Percentiles rank a stretch among this genome's conserved stretches.
Evolutionary conservation across 2,113 vertebrate species (phyloP).

Genomic region (Jaculus jaculus): DNA sequence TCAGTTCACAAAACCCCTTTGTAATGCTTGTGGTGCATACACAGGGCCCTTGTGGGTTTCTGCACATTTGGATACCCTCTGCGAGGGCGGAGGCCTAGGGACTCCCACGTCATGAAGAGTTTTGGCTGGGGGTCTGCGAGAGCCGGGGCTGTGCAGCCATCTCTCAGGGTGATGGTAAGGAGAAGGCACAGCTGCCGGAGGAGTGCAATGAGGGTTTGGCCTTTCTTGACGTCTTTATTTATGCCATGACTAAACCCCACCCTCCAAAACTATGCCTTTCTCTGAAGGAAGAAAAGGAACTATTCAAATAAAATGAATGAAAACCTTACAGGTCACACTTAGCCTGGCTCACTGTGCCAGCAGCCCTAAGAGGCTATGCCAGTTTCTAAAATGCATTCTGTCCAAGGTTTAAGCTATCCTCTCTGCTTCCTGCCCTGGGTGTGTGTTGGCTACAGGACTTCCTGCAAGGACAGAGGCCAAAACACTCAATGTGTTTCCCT

Average conservation of each 20-base stretch:
- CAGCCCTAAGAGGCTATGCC: neutral
- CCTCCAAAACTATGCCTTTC: neutral
- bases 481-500: constrained; percentile 73
- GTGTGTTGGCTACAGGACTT: constrained; percentile 76
- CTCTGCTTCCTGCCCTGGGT: constrained; percentile 36
- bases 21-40: neutral
- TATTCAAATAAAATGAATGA: neutral
- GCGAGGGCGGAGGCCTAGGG: rapidly evolving
- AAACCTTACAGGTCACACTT: neutral
- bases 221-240: neutral
- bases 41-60: neutral
- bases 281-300: neutral
- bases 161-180: neutral
- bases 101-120: rapidly evolving
- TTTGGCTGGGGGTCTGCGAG: rapidly evolving
- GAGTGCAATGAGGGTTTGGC: rapidly evolving
- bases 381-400: constrained; percentile 32
- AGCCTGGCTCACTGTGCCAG: rapidly evolving
- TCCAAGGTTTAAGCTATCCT: constrained; percentile 50
- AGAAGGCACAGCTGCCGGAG: neutral
- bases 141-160: neutral
- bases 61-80: rapidly evolving
- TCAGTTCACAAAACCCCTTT: neutral
- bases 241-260: neutral
- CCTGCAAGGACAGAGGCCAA: constrained; percentile 71